These are phyloP conservation scores for Meloidogyne hapla DNA, from an alignment of 1,140 invertebrate genomes.

Conservation along the genomic window DNA sequence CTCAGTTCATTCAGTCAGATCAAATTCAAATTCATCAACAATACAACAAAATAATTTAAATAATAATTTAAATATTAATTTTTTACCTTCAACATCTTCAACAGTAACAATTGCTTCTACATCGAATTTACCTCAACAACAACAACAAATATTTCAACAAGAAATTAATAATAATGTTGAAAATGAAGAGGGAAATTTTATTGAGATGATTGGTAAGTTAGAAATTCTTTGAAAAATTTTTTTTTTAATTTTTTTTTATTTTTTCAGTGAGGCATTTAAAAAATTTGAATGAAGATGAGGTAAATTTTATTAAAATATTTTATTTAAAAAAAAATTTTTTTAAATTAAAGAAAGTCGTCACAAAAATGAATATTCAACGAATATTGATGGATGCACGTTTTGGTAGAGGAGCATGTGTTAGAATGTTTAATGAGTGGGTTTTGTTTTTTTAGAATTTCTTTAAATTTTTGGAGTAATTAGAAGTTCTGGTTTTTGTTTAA, in stretches of 20 bases:
- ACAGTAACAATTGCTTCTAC: slow-evolving; percentile 16
- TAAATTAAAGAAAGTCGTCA: slow-evolving; percentile 45
- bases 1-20: neutral
- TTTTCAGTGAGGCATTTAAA: slow-evolving; percentile 35
- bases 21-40: neutral
- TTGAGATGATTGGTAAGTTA: neutral
- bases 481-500: no score
- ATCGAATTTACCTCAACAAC: slow-evolving; percentile 30
- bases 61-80: neutral
- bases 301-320: slow-evolving; percentile 30
- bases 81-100: neutral
- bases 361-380: slow-evolving; percentile 50
- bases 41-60: neutral
- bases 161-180: slow-evolving; percentile 6
- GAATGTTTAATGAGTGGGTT: slow-evolving; percentile 42
- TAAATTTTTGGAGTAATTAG: neutral
- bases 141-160: neutral
- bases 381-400: slow-evolving; percentile 49
- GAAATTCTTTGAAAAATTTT: neutral
- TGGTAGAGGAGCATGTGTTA: slow-evolving; percentile 36
- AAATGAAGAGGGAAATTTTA: neutral
- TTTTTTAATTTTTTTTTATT: no score
- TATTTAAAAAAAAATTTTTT: neutral
- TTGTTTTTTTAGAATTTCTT: neutral
- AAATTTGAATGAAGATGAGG: slow-evolving; percentile 46